These are phyloP conservation scores for Drosophila aldrichi DNA, from an alignment of 2,888 invertebrate genomes.

Conservation along the genomic window DNA sequence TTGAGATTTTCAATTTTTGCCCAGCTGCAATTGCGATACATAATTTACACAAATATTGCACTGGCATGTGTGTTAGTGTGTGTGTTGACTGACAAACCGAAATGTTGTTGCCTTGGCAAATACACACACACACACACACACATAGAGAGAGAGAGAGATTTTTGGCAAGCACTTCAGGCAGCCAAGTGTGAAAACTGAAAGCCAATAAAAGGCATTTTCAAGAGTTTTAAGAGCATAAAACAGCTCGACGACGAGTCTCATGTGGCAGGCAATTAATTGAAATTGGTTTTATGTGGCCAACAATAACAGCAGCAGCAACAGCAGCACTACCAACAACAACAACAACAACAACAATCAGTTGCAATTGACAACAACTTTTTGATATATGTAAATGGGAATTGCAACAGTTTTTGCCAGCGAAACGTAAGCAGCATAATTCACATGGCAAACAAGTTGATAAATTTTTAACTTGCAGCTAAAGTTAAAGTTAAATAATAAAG, in stretches of 20 bases:
- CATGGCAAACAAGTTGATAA: constrained; percentile 42
- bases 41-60: constrained; percentile 27
- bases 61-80: background rate
- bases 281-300: constrained; percentile 57
- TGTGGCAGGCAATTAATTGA: constrained; percentile 65
- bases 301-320: constrained; percentile 3
- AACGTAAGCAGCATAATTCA: constrained; percentile 48
- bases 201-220: constrained; percentile 57
- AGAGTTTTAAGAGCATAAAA: constrained; percentile 47
- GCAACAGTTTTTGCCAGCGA: constrained; percentile 32
- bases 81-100: constrained; percentile 9
- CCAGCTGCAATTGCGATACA: constrained; percentile 5
- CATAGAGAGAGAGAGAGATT: background rate
- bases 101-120: constrained; percentile 26
- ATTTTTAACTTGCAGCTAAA: constrained; percentile 46
- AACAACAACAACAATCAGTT: constrained; percentile 6
- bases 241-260: constrained; percentile 41
- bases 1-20: constrained; percentile 7
- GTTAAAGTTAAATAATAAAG: constrained; percentile 34
- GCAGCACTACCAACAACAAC: background rate
- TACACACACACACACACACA: constrained; percentile 19
- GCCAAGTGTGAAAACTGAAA: constrained; percentile 56
- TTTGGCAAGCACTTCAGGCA: constrained; percentile 29
- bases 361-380: constrained; percentile 34
- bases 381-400: constrained; percentile 55